phyloP scores from a whole-genome alignment of 2,113 vertebrate species.

The Crotalus horridus region DNA sequence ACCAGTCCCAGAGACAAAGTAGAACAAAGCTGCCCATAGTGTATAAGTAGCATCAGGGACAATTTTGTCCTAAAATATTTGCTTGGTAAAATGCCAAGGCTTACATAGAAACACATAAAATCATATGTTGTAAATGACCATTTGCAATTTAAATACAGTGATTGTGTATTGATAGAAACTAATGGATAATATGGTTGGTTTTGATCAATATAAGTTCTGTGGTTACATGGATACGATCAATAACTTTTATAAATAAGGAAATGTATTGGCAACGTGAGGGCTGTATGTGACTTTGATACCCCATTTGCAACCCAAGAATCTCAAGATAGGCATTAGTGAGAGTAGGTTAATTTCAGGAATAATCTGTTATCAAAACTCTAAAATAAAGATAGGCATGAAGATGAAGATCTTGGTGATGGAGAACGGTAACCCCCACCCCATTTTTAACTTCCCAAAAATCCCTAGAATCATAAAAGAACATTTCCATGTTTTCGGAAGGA shows the following conservation, averaged over 20 bases:
- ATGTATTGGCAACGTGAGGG: background rate
- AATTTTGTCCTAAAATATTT: constrained; percentile 9
- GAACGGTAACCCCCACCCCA: background rate
- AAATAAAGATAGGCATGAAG: background rate
- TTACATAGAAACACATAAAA: background rate
- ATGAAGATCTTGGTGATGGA: background rate
- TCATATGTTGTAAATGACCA: background rate
- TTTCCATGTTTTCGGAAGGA: background rate
- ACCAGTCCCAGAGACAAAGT: background rate
- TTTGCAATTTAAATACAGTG: constrained; percentile 17
- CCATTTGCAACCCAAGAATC: background rate
- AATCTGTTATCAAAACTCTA: background rate
- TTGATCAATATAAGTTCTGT: background rate
- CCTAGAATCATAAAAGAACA: background rate
- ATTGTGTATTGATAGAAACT: background rate
- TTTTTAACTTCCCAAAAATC: background rate
- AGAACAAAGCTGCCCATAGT: background rate
- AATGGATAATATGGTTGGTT: background rate
- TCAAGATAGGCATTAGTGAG: background rate
- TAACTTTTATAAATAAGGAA: no score
- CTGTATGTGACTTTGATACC: background rate
- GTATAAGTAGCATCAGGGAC: background rate
- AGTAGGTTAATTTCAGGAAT: background rate
- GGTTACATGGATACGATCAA: background rate
- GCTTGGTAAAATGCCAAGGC: fast-evolving